Evolutionary conservation across 2,888 invertebrate genomes (phyloP).

Genomic region (Papilio demoleus): DNA sequence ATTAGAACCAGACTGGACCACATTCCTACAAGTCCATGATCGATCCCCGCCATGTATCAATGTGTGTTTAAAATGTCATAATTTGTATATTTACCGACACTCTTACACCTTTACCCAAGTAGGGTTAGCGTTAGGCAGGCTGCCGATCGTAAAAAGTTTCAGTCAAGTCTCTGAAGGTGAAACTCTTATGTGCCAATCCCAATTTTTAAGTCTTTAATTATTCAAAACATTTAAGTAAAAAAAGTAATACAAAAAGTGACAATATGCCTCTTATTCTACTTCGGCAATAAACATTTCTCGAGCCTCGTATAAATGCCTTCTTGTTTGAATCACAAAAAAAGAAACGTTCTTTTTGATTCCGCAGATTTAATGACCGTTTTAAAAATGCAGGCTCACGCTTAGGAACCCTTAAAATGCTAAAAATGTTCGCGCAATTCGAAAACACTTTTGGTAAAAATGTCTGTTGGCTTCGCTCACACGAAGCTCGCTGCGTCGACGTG

Average conservation of each 20-base stretch:
- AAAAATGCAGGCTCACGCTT: slow-evolving; percentile 49
- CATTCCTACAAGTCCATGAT: too few relatives aligned
- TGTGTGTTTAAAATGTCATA: too few relatives aligned
- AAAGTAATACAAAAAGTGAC: background rate
- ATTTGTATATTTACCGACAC: too few relatives aligned
- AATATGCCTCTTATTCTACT: background rate
- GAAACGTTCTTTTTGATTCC: slow-evolving; percentile 38
- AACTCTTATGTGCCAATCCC: too few relatives aligned
- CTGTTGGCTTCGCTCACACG: slow-evolving; percentile 30
- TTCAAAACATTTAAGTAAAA: background rate
- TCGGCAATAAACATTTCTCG: slow-evolving; percentile 2
- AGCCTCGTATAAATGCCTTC: slow-evolving; percentile 17
- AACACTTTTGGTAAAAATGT: slow-evolving; percentile 35
- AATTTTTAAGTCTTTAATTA: too few relatives aligned
- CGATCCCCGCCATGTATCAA: too few relatives aligned
- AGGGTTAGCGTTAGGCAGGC: too few relatives aligned
- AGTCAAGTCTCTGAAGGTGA: too few relatives aligned
- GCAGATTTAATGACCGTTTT: slow-evolving; percentile 45
- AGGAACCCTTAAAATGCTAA: slow-evolving; percentile 42
- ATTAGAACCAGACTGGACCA: too few relatives aligned
- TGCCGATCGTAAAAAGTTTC: too few relatives aligned
- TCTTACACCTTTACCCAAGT: too few relatives aligned
- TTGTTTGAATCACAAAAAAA: slow-evolving; percentile 23
- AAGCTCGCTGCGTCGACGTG: slow-evolving; percentile 20
- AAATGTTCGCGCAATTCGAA: slow-evolving; percentile 40